A percentile compares a stretch with the other conserved stretches of the same genome.
Evolutionary conservation across 1,140 invertebrate genomes (phyloP).

Genomic region (Conus ventricosus): DNA sequence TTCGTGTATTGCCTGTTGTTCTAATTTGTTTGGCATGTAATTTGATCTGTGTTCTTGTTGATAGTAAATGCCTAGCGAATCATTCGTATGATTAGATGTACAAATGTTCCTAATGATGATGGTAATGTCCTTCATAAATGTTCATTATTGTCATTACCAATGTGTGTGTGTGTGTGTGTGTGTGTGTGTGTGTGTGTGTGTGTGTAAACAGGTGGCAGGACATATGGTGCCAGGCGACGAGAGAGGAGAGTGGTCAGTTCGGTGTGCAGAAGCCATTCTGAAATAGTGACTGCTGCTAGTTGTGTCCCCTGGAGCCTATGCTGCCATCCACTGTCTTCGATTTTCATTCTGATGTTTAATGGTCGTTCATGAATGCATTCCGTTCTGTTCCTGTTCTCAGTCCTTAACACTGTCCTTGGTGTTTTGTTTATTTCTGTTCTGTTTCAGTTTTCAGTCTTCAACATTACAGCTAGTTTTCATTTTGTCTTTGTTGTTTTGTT

Average conservation of each 20-base stretch:
- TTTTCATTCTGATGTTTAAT: too few species aligned
- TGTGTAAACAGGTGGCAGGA: constrained; percentile 61
- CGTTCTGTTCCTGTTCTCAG: neutral
- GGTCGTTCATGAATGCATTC: neutral
- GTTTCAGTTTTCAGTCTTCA: neutral
- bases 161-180: neutral
- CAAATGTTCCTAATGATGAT: too few species aligned
- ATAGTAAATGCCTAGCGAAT: neutral
- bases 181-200: constrained; percentile 2
- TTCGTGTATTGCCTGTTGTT: too few species aligned
- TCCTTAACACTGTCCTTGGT: neutral
- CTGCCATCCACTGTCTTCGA: too few species aligned
- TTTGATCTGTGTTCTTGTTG: neutral
- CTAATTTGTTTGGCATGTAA: neutral
- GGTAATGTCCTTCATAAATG: neutral
- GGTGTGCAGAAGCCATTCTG: constrained; percentile 57
- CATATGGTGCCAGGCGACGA: constrained; percentile 66
- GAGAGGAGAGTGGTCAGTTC: constrained; percentile 59
- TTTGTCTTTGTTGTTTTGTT: too few species aligned
- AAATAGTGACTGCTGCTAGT: constrained; percentile 38
- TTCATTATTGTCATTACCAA: constrained; percentile 13
- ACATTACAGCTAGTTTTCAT: too few species aligned
- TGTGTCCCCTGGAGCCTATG: too few species aligned
- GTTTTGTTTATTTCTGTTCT: neutral
- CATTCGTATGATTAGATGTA: neutral